Percentiles rank a stretch among this genome's conserved stretches.
phyloP scores from a whole-genome alignment of 2,888 invertebrate genomes.

The Pelosia muscerda region DNA sequence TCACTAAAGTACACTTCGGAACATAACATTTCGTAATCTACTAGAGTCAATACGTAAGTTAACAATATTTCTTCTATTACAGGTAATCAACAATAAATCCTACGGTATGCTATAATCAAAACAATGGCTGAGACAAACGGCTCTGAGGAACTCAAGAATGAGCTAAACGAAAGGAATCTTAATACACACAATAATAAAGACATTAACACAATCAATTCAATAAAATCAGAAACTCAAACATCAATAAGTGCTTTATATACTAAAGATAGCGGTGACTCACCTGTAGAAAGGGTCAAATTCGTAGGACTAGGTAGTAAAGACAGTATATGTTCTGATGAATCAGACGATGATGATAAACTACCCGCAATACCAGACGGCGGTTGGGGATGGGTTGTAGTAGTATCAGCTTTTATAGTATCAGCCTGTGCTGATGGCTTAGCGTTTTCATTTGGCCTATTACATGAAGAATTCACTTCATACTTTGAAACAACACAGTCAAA shows the following conservation, averaged over 20 bases:
- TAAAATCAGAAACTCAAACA: slow-evolving; percentile 68
- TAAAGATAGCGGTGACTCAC: slow-evolving; percentile 63
- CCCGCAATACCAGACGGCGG: slow-evolving; percentile 93
- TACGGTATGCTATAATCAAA: slow-evolving; percentile 45
- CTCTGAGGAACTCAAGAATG: slow-evolving; percentile 37
- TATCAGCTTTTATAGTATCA: slow-evolving; percentile 94
- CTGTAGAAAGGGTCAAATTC: slow-evolving; percentile 77
- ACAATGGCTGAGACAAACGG: slow-evolving; percentile 51
- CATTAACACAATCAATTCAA: slow-evolving; percentile 73
- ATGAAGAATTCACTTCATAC: slow-evolving; percentile 92
- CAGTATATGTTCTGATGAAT: slow-evolving; percentile 76
- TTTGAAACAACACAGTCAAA: slow-evolving; percentile 93
- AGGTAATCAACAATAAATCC: slow-evolving; percentile 33
- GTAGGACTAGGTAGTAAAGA: slow-evolving; percentile 80
- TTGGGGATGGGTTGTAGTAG: slow-evolving; percentile 96
- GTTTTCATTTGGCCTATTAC: slow-evolving; percentile 96
- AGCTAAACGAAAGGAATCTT: slow-evolving; percentile 39
- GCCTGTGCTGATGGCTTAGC: slow-evolving; percentile 97
- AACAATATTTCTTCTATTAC: slow-evolving; percentile 23
- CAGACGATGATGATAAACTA: slow-evolving; percentile 66
- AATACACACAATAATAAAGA: slow-evolving; percentile 56
- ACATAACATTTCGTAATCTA: not conserved
- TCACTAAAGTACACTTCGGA: too few species aligned
- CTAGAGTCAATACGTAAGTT: not conserved
- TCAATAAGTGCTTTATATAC: slow-evolving; percentile 59